Conservation (phyloP, 2,797 vertebrate species). For the Spinus pinus region DNA sequence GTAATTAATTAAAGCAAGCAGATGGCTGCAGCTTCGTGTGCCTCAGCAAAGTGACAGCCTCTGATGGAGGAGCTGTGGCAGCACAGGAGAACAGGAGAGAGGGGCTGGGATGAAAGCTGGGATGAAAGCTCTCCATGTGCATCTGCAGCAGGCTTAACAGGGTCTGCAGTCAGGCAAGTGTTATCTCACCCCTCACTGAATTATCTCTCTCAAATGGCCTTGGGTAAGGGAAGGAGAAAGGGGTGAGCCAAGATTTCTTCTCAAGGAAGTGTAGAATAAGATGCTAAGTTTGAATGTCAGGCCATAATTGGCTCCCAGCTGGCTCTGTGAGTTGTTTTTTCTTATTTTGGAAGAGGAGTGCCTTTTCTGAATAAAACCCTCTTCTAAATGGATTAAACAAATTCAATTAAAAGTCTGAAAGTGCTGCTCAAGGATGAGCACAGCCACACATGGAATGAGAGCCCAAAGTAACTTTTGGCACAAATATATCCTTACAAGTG, state of each 20-base stretch:
- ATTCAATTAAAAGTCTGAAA: background rate
- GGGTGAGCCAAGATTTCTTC: background rate
- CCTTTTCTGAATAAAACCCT: background rate
- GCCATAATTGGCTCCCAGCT: background rate
- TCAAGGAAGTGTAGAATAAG: background rate
- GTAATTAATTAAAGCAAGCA: constrained; percentile 52
- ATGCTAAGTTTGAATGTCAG: background rate
- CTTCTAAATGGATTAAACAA: background rate
- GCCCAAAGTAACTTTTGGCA: background rate
- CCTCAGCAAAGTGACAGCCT: constrained; percentile 2
- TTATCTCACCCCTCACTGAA: background rate
- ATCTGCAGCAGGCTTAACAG: background rate
- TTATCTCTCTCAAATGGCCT: background rate
- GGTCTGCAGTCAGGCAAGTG: background rate
- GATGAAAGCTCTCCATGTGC: background rate
- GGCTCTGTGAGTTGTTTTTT: background rate
- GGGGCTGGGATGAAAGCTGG: background rate
- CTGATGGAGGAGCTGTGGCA: constrained; percentile 30
- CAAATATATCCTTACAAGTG: background rate
- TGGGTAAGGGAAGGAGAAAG: background rate
- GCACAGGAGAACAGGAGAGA: constrained; percentile 16
- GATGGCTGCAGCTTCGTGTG: constrained; percentile 18
- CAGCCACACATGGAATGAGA: background rate
- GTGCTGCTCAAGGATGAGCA: background rate
- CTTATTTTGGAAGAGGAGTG: background rate